These are phyloP conservation scores for Drosophila diplacantha DNA, from an alignment of 2,888 invertebrate genomes.

Conservation along the genomic window DNA sequence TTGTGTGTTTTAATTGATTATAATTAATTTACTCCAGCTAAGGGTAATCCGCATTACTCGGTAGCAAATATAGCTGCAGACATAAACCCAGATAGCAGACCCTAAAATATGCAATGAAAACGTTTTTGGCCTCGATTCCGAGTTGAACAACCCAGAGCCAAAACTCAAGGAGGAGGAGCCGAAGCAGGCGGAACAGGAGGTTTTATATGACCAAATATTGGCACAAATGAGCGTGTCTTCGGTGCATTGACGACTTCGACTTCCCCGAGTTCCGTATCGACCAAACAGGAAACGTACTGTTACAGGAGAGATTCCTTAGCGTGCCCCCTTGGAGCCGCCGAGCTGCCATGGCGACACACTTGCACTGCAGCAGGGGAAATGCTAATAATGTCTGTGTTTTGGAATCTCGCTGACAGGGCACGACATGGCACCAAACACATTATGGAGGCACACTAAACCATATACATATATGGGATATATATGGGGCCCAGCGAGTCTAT, in stretches of 20 bases:
- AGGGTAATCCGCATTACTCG: conserved; percentile 4
- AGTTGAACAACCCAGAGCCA: conserved; percentile 60
- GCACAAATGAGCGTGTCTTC: conserved; percentile 62
- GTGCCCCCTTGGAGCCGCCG: conserved; percentile 4
- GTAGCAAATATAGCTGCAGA: conserved; percentile 44
- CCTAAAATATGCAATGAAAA: conserved; percentile 53
- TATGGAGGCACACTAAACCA: conserved; percentile 69
- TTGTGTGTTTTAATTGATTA: conserved; percentile 17
- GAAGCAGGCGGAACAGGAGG: not conserved
- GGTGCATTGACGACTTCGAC: conserved; percentile 47
- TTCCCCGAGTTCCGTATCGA: conserved; percentile 58
- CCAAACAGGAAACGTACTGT: conserved; percentile 65
- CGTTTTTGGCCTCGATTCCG: conserved; percentile 57
- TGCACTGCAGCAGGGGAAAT: conserved; percentile 50
- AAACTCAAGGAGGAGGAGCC: not conserved
- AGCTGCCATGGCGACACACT: conserved; percentile 38
- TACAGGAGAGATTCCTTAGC: conserved; percentile 6
- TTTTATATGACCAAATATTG: conserved; percentile 45
- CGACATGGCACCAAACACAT: conserved; percentile 76
- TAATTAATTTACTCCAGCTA: conserved; percentile 16
- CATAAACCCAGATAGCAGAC: conserved; percentile 31
- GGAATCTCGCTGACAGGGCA: conserved; percentile 70
- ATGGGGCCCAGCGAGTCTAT: conserved; percentile 70
- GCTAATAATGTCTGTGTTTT: conserved; percentile 61
- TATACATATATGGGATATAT: conserved; percentile 30